A percentile compares a stretch with the other conserved stretches of the same genome.
phyloP scores from a whole-genome alignment of 1,140 invertebrate genomes.

The Oppia nitens region DNA sequence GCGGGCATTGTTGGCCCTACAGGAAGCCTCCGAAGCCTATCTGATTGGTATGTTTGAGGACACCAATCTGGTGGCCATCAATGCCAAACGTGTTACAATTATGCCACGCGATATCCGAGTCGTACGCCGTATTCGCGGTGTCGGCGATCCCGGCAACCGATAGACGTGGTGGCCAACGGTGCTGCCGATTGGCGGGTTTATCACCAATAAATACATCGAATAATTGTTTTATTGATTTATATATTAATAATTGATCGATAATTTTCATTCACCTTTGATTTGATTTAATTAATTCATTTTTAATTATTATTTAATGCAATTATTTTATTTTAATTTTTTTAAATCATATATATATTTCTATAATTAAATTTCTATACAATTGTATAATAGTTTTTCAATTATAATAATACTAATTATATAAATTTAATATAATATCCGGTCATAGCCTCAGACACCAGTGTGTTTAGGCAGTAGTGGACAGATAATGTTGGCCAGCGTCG shows the following conservation, averaged over 20 bases:
- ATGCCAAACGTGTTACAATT: constrained; percentile 27
- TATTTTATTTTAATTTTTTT: no score
- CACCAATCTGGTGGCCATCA: constrained; percentile 26
- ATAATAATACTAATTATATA: neutral
- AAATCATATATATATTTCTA: no score
- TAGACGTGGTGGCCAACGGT: neutral
- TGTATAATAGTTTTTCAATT: neutral
- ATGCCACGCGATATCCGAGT: constrained; percentile 27
- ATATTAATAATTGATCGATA: neutral
- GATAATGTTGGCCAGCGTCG: neutral
- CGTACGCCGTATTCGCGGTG: constrained; percentile 16
- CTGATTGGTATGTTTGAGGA: constrained; percentile 28
- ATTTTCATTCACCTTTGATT: no score
- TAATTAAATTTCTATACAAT: neutral
- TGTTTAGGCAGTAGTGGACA: neutral
- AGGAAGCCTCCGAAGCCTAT: constrained; percentile 29
- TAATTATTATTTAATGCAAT: no score
- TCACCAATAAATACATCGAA: neutral
- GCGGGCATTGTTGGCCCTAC: constrained; percentile 21
- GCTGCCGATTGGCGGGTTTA: no score
- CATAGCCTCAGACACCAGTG: neutral
- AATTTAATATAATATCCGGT: neutral
- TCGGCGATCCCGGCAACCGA: constrained; percentile 7
- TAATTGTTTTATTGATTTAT: neutral
- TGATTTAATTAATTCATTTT: no score